Evolutionary conservation across 2,888 invertebrate genomes (phyloP).

Genomic region (Acronicta leporina): DNA sequence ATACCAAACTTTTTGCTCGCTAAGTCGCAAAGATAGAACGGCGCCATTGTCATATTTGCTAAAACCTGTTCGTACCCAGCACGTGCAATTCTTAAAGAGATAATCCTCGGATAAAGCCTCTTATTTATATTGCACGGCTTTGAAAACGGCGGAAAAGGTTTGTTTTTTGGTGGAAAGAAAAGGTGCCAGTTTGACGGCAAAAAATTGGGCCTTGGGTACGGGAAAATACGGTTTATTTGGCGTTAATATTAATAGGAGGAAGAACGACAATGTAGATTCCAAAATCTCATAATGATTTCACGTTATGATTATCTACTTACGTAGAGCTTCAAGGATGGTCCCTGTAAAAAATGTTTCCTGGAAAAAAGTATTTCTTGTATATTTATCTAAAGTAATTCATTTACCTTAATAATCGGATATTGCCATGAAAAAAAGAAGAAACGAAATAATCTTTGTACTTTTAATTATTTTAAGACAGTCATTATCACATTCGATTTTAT

Average conservation of each 20-base stretch:
- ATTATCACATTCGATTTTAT: no score
- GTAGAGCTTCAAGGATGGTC: no score
- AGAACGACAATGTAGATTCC: background rate
- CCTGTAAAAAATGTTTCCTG: no score
- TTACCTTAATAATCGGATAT: no score
- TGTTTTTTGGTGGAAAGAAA: background rate
- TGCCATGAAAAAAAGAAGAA: no score
- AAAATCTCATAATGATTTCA: background rate
- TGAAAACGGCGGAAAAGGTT: slow-evolving; percentile 43
- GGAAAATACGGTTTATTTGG: background rate
- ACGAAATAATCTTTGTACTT: no score
- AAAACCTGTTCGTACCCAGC: slow-evolving; percentile 65
- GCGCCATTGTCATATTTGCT: slow-evolving; percentile 61
- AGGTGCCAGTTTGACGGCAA: slow-evolving; percentile 6
- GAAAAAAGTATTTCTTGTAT: no score
- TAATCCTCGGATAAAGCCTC: slow-evolving; percentile 80
- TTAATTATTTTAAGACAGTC: no score
- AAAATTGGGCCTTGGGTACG: background rate
- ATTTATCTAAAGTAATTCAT: no score
- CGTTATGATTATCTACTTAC: no score
- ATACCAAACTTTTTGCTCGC: slow-evolving; percentile 21
- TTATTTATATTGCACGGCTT: slow-evolving; percentile 78
- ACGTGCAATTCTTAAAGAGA: slow-evolving; percentile 83
- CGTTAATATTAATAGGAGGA: background rate
- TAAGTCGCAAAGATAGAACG: slow-evolving; percentile 31